Evolutionary conservation across 92 coral and sea anemone genomes (phyloP).

Genomic region (Montipora capitata): DNA sequence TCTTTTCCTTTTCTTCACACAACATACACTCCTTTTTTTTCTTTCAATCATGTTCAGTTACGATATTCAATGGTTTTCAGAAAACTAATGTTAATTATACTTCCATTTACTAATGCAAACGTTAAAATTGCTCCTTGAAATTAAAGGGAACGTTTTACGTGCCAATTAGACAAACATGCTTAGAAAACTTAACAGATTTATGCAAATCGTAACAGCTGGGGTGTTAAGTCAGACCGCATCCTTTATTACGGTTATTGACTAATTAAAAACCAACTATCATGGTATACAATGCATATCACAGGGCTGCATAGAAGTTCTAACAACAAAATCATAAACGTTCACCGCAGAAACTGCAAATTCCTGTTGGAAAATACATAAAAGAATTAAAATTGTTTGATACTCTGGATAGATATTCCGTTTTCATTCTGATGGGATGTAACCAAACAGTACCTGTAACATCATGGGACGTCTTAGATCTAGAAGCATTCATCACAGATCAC

Average conservation of each 20-base stretch:
- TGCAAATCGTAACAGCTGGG: slow-evolving; percentile 37
- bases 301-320: slow-evolving; percentile 10
- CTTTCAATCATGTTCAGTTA: slow-evolving; percentile 13
- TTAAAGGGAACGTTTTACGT: not conserved
- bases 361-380: slow-evolving; percentile 8
- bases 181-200: not conserved
- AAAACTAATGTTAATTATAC: slow-evolving; percentile 27
- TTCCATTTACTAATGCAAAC: slow-evolving; percentile 20
- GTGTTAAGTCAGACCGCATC: slow-evolving; percentile 27
- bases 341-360: slow-evolving; percentile 2
- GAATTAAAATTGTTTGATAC: slow-evolving; percentile 9
- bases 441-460: slow-evolving; percentile 3
- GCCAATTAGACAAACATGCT: slow-evolving; percentile 24
- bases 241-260: not conserved
- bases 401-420: not conserved
- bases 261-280: not conserved
- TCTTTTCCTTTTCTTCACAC: not conserved
- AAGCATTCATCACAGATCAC: slow-evolving; percentile 7
- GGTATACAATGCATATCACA: not conserved
- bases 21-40: slow-evolving; percentile 1
- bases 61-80: slow-evolving; percentile 1
- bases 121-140: slow-evolving; percentile 1
- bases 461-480: slow-evolving; percentile 1
- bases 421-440: not conserved
- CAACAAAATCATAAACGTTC: not conserved